A percentile compares a stretch with the other conserved stretches of the same genome.
phyloP scores from a whole-genome alignment of 2,888 invertebrate genomes.

The Gymnoscelis rufifasciata region DNA sequence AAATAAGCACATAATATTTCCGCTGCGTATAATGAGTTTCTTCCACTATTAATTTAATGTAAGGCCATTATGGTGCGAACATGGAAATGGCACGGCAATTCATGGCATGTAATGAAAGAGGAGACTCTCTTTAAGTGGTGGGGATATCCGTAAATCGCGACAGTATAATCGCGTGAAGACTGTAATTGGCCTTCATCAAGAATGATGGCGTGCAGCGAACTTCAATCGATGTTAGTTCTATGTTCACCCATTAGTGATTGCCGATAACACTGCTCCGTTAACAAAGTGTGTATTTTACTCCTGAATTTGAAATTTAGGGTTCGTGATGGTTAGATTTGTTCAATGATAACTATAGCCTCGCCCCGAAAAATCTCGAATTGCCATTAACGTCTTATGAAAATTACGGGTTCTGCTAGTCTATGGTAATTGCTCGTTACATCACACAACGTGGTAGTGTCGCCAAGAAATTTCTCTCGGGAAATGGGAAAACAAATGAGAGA shows the following conservation, averaged over 20 bases:
- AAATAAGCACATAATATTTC: conserved; percentile 30
- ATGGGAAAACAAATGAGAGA: conserved; percentile 76
- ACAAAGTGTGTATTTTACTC: conserved; percentile 27
- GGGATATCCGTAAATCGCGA: conserved; percentile 62
- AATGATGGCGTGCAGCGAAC: conserved; percentile 52
- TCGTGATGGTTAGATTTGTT: conserved; percentile 10
- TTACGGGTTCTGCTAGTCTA: conserved; percentile 27
- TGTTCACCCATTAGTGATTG: conserved; percentile 46
- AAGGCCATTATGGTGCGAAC: conserved; percentile 51
- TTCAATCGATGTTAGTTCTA: conserved; percentile 37
- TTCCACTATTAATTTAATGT: conserved; percentile 47
- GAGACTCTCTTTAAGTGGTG: conserved; percentile 58
- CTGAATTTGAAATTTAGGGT: conserved; percentile 28
- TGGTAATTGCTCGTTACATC: conserved; percentile 64
- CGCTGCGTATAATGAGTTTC: conserved; percentile 37
- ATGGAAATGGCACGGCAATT: conserved; percentile 57
- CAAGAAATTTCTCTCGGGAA: conserved; percentile 72
- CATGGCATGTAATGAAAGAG: conserved; percentile 58
- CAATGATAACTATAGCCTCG: conserved; percentile 11
- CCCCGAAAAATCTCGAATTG: conserved; percentile 9
- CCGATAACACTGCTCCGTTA: conserved; percentile 41
- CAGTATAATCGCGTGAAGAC: conserved; percentile 65
- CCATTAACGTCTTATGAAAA: conserved; percentile 11
- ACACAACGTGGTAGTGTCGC: conserved; percentile 61
- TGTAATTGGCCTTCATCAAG: conserved; percentile 70